Conservation (phyloP, 1,140 invertebrate species). For the Philotrypesis tridentata region DNA sequence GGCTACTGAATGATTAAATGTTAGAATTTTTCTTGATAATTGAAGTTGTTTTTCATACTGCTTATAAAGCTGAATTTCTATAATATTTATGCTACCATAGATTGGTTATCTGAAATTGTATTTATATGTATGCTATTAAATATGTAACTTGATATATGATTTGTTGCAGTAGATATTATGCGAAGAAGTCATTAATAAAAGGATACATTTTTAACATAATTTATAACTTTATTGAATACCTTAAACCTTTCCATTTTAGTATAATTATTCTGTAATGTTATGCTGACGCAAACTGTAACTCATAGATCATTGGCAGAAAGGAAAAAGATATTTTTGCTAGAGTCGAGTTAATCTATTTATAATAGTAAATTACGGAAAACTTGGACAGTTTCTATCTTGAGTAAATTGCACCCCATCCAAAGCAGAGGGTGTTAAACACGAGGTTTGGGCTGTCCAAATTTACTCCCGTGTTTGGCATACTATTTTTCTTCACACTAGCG, state of each 20-base stretch:
- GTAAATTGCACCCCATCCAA: no score
- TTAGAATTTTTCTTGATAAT: conserved; percentile 27
- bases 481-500: no score
- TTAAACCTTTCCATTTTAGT: not conserved
- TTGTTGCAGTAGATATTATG: conserved; percentile 33
- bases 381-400: no score
- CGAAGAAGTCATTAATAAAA: conserved; percentile 44
- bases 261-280: not conserved
- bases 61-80: conserved; percentile 24
- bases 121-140: conserved; percentile 14
- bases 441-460: no score
- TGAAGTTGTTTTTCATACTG: conserved; percentile 15
- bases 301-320: not conserved
- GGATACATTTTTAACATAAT: conserved; percentile 18
- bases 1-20: not conserved
- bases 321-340: no score
- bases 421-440: no score
- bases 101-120: conserved; percentile 30
- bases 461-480: no score
- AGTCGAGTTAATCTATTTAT: no score
- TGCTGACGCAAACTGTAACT: not conserved
- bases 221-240: conserved; percentile 10
- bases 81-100: conserved; percentile 1
- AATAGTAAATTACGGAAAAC: no score
- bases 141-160: conserved; percentile 40